Evolutionary conservation across 2,797 vertebrate genomes (phyloP), one percentile per base, ranked within the genome.

Genomic region (Arremon aurantiirostris): DNA sequence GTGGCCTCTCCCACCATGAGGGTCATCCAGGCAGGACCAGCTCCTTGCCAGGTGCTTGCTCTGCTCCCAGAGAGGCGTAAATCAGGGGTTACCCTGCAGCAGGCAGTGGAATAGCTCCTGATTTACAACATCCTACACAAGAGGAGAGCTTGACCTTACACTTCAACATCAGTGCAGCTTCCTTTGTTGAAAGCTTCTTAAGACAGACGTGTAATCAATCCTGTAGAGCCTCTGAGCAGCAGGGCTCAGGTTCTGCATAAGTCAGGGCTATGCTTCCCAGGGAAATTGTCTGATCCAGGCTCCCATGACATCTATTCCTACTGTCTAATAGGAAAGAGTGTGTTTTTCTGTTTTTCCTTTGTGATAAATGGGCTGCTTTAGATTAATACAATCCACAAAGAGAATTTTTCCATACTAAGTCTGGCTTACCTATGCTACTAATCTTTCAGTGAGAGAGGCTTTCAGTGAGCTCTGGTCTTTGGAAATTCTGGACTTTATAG

Each of bases 71-170:
- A 5, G 47, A 19, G 50, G 76, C 35, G 55, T 95, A 91, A 96
- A 91, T 91, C 94, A 96, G 94, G 70, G 85, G 69, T 82, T 93
- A 55, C 82, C 85, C 89, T 50, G 84, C 23, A 14, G 77, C 91
- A 91, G 87, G 77, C 77, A 39, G 84, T 4, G 55, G 39, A 81
- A 69, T 27, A 69, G 77, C 77, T 91, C 82, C 94, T 95, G 89
- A 95, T 97, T 96, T 96, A 94, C 91, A 96, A 82, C 95, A 90
- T 91, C 77, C 80, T 93, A 64, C 91, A 90, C 44, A 32, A 94
- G 94, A 94, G 89, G 92, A 93, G 87, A 96, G 79, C 94, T 94
- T 95, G 94, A 96, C 95, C 95, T 96, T 94, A 90, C 85, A 92
- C 93, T 95, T 96, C 92, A 94, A 60, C 91, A 89, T 84, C 92